phyloP scores from a whole-genome alignment of 2,113 vertebrate genomes.

The Macrotus californicus region DNA sequence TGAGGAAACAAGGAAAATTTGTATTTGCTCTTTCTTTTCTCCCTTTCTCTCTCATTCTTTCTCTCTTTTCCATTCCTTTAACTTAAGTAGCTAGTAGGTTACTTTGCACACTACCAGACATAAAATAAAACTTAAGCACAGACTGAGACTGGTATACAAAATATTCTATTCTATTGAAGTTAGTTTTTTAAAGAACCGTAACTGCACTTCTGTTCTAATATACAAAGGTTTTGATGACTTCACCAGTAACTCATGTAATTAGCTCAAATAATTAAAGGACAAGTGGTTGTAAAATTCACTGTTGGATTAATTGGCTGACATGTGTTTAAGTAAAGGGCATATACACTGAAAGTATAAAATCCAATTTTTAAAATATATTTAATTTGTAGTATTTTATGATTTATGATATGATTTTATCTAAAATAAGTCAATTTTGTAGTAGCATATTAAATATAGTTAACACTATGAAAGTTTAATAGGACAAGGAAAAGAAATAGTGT shows the following conservation, averaged over 20 bases:
- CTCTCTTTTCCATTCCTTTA: background rate
- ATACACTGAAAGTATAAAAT: background rate
- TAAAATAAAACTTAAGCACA: constrained; percentile 47
- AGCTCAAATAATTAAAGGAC: constrained; percentile 29
- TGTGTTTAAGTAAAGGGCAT: background rate
- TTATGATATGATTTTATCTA: background rate
- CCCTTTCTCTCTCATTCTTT: too few relatives aligned
- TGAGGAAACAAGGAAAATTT: background rate
- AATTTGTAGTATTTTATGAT: background rate
- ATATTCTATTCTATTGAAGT: constrained; percentile 28
- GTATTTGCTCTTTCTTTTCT: background rate
- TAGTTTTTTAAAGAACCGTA: background rate
- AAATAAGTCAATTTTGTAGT: background rate
- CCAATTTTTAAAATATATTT: background rate
- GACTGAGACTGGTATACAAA: constrained; percentile 24
- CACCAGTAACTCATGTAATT: background rate
- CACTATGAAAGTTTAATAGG: background rate
- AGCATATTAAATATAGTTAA: background rate
- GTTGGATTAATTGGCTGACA: background rate
- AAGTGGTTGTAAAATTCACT: background rate
- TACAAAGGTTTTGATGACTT: background rate
- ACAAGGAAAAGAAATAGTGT: background rate
- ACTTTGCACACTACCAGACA: constrained; percentile 47
- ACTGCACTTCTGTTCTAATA: background rate
- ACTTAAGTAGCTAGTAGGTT: constrained; percentile 13